Evolutionary conservation across 2,797 vertebrate species (phyloP).

Genomic region (Xenops minutus): DNA sequence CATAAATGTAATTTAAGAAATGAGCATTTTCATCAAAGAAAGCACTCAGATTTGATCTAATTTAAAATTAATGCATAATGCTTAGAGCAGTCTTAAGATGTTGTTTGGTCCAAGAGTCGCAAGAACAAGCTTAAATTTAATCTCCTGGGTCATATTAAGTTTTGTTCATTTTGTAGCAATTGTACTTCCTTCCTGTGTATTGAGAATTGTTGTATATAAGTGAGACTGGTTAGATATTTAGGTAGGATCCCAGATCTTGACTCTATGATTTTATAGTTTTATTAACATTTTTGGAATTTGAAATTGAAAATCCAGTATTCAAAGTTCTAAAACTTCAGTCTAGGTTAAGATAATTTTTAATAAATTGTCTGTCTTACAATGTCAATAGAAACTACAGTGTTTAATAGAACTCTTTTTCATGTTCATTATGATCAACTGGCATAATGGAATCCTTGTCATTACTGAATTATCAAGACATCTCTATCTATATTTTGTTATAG

Average conservation of each 20-base stretch:
- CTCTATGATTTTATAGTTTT: not conserved
- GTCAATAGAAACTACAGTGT: not conserved
- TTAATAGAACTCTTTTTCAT: not conserved
- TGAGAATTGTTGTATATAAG: not conserved
- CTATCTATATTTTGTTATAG: not conserved
- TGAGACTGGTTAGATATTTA: not conserved
- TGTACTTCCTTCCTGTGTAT: not conserved
- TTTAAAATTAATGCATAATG: not conserved
- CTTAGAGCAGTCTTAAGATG: not conserved
- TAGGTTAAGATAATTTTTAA: not conserved
- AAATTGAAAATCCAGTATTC: not conserved
- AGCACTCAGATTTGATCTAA: not conserved
- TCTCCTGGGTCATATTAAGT: not conserved
- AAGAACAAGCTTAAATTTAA: not conserved
- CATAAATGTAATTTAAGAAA: not conserved
- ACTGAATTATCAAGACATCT: not conserved
- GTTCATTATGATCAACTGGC: not conserved
- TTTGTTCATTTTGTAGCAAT: not conserved
- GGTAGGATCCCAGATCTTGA: not conserved
- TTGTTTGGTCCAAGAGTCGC: not conserved
- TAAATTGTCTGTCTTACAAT: not conserved
- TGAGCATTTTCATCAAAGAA: not conserved
- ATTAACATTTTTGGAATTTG: not conserved
- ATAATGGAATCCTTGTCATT: not conserved
- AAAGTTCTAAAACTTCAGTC: not conserved